Base-by-base conservation (phyloP, 2,113 vertebrate species). In the Clupea harengus region DNA sequence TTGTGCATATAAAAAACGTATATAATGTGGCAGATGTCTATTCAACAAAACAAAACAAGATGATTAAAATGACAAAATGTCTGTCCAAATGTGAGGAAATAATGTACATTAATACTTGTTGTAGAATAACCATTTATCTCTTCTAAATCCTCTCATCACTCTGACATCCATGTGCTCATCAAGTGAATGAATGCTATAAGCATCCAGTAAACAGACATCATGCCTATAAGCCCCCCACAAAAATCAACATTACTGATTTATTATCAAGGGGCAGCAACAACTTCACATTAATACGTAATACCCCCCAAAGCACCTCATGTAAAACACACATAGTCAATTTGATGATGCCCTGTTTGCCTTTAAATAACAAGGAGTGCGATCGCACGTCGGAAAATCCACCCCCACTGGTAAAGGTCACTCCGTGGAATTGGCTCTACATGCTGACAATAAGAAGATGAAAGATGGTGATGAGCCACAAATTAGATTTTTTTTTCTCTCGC, bases 221-320 rank as follows among this genome's bases (percentile, higher is more conserved):
- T 60, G 18, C 18, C 54, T 20, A 22, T 6, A 22, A 15, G 45
- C 52, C 81, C 60, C 82, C 54, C 52, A 52, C 57, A 83, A 84
- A 67, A 82, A 45, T 85, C 57, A 85, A 84, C 46, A 82, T 85
- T 87, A 47, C 50, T 39, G 85, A 85, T 81, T 75, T 84, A 82
- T 83, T 87, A 82, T 85, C 86, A 86, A 32, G 88, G 72, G 84
- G 86, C 20, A 83, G 82, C 60, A 72, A 81, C 85, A 82, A 82
- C 82, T 88, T 67, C 50, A 50, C 85, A 90, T 89, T 84, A 89
- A 89, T 89, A 86, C 60, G 86, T 89, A 89, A 89, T 89, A 84
- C 75, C 72, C 81, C 89, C 81, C 64, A 86, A 82, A 91, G 87
- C 88, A 86, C 52, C 88, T 81, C 57, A 85, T 89, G 85, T 75